phyloP scores from a whole-genome alignment of 2,888 invertebrate species.

The Netelia virgata region DNA sequence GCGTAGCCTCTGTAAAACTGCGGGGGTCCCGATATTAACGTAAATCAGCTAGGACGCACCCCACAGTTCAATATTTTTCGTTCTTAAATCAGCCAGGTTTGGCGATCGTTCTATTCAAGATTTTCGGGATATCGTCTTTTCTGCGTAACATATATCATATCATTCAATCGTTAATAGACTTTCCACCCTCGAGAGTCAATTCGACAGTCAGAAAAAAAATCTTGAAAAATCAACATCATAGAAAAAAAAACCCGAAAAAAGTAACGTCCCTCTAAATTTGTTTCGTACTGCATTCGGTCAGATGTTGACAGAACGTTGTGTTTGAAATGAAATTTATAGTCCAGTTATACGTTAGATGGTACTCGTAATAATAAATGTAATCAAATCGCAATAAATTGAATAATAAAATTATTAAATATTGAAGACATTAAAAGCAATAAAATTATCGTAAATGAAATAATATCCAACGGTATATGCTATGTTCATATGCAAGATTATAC shows the following conservation, averaged over 20 bases:
- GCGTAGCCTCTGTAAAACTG: slow-evolving; percentile 42
- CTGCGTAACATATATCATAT: slow-evolving; percentile 3
- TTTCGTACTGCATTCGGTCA: background rate
- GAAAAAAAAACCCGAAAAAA: slow-evolving; percentile 14
- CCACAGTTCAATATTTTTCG: slow-evolving; percentile 42
- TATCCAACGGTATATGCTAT: too few species aligned
- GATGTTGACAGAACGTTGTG: too few species aligned
- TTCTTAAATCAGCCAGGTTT: slow-evolving; percentile 42
- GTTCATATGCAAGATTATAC: too few species aligned
- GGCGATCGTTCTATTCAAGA: slow-evolving; percentile 32
- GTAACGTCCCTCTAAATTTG: background rate
- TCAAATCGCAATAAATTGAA: too few species aligned
- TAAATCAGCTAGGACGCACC: slow-evolving; percentile 60
- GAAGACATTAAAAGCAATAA: too few species aligned
- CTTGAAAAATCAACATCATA: background rate
- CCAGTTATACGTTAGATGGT: too few species aligned
- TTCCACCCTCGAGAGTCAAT: slow-evolving; percentile 35
- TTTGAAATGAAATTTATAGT: too few species aligned
- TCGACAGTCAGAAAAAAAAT: slow-evolving; percentile 5
- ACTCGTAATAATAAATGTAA: too few species aligned
- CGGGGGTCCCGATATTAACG: slow-evolving; percentile 71
- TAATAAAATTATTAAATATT: too few species aligned
- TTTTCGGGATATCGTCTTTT: slow-evolving; percentile 13
- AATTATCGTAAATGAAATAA: too few species aligned
- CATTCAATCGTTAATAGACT: slow-evolving; percentile 19